Evolutionary conservation across 2,888 invertebrate species (phyloP), one percentile per base, ranked within the genome.

Genomic region (Elegia similella): DNA sequence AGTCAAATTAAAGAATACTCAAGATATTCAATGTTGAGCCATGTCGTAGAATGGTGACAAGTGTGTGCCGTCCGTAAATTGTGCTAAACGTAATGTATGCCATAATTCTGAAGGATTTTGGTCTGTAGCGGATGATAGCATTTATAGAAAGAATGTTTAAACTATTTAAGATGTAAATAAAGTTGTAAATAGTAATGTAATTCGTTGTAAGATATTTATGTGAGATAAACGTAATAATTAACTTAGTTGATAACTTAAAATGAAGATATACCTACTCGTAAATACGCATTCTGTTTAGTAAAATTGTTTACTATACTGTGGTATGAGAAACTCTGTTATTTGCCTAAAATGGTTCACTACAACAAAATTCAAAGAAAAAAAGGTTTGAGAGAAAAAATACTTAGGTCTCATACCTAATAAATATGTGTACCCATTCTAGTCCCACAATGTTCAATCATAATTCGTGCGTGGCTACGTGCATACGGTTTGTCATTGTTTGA

Each of bases 41-140:
- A 32, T 13, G 12, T 30, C 42, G 6, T 38, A 15, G 42, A 42
- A 34, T 44, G 30, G 23, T 38, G 57, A 61, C 58, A 64, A 66
- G 62, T 67, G 70, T 63, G 65, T 68, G 66, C 75, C 76, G 73
- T 78, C 74, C 75, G 70, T 61, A 70, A 65, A 63, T 69, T 62
- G 67, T 65, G 65, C 60, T 67, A 66, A 57, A 62, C 59, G 61
- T 62, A 69, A 16, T 6, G 15, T 53, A 10, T 44, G 13, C 32
- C 29, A 59, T 17, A 52, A 54, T 55, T 44, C n/a, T 38, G 34
- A 48, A 52, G 48, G 55, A 44, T 57, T 32, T 42, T 56, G 43
- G 43, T 57, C 17, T 34, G 38, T 47, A 55, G 43, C 16, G 12
- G 34, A 44, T 42, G 42, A 42, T 48, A 42, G 44, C 44, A 54